These are phyloP conservation scores for Rugalucina vietnamica DNA, from an alignment of 2,888 invertebrate genomes.

Conservation along the genomic window DNA sequence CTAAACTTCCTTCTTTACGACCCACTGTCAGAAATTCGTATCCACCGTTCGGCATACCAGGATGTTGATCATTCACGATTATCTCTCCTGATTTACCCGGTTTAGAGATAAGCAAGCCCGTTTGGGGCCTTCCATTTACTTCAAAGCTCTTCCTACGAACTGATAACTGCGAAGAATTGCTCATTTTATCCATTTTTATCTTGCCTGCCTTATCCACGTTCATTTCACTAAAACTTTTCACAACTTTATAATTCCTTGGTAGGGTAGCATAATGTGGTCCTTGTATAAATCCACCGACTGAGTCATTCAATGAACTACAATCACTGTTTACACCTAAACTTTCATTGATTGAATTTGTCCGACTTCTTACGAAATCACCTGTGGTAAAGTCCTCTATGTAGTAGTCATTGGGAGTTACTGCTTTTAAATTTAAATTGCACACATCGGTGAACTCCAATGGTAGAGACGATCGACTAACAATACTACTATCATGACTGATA, in stretches of 20 bases:
- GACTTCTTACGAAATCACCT: conserved; percentile 29
- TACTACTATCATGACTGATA: conserved; percentile 4
- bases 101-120: conserved; percentile 59
- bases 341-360: not conserved
- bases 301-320: conserved; percentile 2
- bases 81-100: conserved; percentile 59
- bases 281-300: not conserved
- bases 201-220: conserved; percentile 37
- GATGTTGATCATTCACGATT: conserved; percentile 61
- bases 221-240: conserved; percentile 57
- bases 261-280: not conserved
- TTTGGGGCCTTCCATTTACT: conserved; percentile 50
- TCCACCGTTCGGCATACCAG: conserved; percentile 21
- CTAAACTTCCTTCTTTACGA: conserved; percentile 60
- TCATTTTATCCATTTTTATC: conserved; percentile 48
- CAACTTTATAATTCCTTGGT: conserved; percentile 37
- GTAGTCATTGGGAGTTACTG: conserved; percentile 49
- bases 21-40: conserved; percentile 57
- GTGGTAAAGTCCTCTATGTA: conserved; percentile 23
- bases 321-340: conserved; percentile 52
- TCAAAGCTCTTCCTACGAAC: conserved; percentile 34
- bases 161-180: conserved; percentile 24
- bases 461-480: conserved; percentile 36
- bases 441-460: conserved; percentile 65
- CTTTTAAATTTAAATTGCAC: conserved; percentile 52